These are phyloP conservation scores for Orthosia gothica DNA, from an alignment of 2,888 invertebrate genomes.

Conservation along the genomic window DNA sequence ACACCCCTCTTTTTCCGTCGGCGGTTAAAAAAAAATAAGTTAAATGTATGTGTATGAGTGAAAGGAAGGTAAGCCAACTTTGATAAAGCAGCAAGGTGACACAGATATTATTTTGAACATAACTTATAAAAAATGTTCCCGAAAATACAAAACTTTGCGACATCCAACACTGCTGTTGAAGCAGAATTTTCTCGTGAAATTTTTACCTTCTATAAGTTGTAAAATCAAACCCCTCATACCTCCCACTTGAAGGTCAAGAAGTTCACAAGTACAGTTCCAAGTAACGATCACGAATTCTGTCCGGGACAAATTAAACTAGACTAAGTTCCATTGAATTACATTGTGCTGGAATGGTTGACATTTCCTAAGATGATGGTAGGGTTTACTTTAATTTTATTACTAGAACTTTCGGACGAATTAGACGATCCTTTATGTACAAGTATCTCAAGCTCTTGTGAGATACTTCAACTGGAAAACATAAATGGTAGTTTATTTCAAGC, in stretches of 20 bases:
- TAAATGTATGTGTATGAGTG: no score
- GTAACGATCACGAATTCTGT: conserved; percentile 57
- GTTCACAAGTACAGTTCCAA: conserved; percentile 59
- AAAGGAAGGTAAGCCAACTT: neutral
- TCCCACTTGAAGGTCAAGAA: conserved; percentile 45
- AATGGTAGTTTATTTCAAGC: neutral
- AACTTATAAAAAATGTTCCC: neutral
- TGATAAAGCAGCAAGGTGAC: neutral
- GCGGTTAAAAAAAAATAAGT: no score
- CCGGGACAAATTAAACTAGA: conserved; percentile 74
- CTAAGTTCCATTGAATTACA: conserved; percentile 75
- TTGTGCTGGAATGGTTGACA: conserved; percentile 71
- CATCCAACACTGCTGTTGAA: conserved; percentile 13
- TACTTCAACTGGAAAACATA: conserved; percentile 7
- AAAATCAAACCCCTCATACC: conserved; percentile 36
- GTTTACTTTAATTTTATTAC: conserved; percentile 53
- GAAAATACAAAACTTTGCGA: neutral
- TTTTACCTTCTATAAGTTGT: neutral
- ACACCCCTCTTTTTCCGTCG: no score
- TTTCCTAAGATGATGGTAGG: conserved; percentile 68
- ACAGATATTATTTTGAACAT: neutral
- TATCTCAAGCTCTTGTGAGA: conserved; percentile 10
- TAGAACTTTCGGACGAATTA: conserved; percentile 5
- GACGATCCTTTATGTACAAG: conserved; percentile 17
- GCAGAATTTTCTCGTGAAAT: conserved; percentile 5